Base-by-base conservation (phyloP, 2,113 vertebrate species). In the Hippocampus guttulatus region DNA sequence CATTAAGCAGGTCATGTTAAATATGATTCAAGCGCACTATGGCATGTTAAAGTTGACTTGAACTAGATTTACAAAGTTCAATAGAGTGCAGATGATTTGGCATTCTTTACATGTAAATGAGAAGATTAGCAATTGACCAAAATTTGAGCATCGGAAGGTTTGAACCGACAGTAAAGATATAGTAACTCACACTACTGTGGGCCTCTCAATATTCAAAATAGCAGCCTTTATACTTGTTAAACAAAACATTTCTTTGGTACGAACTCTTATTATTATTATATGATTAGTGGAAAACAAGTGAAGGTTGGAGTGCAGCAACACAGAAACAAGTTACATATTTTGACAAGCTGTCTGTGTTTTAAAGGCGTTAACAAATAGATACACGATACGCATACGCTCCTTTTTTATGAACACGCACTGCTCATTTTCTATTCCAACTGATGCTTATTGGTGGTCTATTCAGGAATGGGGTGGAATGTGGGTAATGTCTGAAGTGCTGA, bases 401-500 rank as follows among this genome's bases (percentile, higher is more conserved):
- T 0, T 23, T 11, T 16, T 18, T 6, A 11, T 38, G 18, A 16
- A 33, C 6, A 33, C 20, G 0, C 30, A 33, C 30, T 30, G 30
- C 30, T 30, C 30, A 30, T 30, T 30, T 30, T 30, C 30, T 16
- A 33, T 30, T 18, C 5, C 11, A 30, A 60, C 60, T 43, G 52
- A 12, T 73, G 75, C 76, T 62, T 68, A 61, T 64, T 66, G 55
- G 58, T 62, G 71, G 30, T 33, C 30, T 62, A 9, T 49, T 82
- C 72, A 68, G 79, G 83, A 80, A 79, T 63, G 49, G 62, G 73
- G 64, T 64, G 30, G 3, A 33, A 33, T 33, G 30, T 4, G 30
- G 30, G 30, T 33, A 33, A 33, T 33, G 65, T 87, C 73, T 89
- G 86, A 87, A 87, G 81, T 81, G 61, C 68, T 85, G 83, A 84